Conservation (phyloP, 2,888 invertebrate genomes). For the Drosophila melanocephala region DNA sequence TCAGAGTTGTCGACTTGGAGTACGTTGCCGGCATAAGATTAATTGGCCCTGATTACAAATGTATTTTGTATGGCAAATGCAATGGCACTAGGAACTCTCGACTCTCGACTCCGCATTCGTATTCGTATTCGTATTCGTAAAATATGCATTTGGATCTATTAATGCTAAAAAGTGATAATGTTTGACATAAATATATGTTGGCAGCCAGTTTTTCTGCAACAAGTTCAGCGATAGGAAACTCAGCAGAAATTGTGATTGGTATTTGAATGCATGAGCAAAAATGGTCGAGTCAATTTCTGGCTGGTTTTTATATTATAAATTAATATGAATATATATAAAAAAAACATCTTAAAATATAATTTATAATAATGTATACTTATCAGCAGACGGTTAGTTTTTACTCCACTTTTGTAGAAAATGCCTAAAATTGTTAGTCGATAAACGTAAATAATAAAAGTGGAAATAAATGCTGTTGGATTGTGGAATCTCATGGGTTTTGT, state of each 20-base stretch:
- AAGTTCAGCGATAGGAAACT: background rate
- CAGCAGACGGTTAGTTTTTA: background rate
- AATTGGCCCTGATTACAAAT: conserved; percentile 78
- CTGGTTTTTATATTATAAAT: background rate
- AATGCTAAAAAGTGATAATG: conserved; percentile 75
- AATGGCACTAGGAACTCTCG: conserved; percentile 30
- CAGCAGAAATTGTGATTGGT: background rate
- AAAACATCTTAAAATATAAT: background rate
- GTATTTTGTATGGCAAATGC: conserved; percentile 62
- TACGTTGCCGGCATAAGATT: conserved; percentile 59
- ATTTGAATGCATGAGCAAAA: background rate
- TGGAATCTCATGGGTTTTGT: no score
- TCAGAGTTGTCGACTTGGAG: conserved; percentile 24
- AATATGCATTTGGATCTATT: conserved; percentile 79
- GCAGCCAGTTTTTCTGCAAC: background rate
- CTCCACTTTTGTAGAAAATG: background rate
- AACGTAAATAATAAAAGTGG: no score
- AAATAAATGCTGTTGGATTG: background rate
- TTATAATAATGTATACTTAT: background rate
- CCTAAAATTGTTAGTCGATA: background rate
- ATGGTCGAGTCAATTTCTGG: background rate
- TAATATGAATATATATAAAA: background rate
- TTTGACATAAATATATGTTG: conserved; percentile 54
- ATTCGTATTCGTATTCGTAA: conserved; percentile 66
- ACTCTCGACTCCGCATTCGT: conserved; percentile 2